Conservation (phyloP, 2,113 vertebrate genomes). For the Mesembrinibis cayennensis region DNA sequence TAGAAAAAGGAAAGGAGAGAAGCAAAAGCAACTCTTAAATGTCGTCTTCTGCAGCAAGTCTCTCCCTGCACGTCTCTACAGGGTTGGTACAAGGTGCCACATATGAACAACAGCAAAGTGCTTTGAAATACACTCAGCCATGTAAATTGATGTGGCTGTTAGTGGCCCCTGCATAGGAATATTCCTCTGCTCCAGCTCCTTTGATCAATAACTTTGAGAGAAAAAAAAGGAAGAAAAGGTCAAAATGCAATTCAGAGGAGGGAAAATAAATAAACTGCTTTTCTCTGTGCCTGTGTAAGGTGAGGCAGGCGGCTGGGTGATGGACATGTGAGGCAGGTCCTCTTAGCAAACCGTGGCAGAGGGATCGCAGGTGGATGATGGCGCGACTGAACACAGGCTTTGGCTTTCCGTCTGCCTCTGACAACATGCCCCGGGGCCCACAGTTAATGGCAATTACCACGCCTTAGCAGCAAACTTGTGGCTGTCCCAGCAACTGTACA, state of each 20-base stretch:
- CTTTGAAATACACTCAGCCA: background rate
- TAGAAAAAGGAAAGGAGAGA: background rate
- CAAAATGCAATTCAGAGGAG: background rate
- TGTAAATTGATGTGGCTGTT: background rate
- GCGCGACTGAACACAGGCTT: background rate
- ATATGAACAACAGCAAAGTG: background rate
- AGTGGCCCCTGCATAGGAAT: background rate
- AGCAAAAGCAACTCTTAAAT: background rate
- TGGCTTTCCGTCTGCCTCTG: background rate
- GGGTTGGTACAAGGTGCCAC: background rate
- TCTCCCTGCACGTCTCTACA: background rate
- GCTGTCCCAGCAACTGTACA: background rate
- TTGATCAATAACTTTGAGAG: background rate
- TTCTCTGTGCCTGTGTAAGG: background rate
- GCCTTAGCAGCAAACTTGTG: background rate
- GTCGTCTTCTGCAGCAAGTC: background rate
- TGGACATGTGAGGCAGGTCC: background rate
- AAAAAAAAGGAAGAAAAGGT: background rate
- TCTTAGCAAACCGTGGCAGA: background rate
- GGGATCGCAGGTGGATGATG: fast-evolving
- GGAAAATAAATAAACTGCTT: background rate
- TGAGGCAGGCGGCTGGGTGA: background rate
- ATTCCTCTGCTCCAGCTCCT: background rate
- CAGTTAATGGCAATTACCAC: background rate
- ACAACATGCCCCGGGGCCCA: background rate